Evolutionary conservation across 2,888 invertebrate genomes (phyloP), one percentile per base, ranked within the genome.

Genomic region (Polyommatus iphigenia): DNA sequence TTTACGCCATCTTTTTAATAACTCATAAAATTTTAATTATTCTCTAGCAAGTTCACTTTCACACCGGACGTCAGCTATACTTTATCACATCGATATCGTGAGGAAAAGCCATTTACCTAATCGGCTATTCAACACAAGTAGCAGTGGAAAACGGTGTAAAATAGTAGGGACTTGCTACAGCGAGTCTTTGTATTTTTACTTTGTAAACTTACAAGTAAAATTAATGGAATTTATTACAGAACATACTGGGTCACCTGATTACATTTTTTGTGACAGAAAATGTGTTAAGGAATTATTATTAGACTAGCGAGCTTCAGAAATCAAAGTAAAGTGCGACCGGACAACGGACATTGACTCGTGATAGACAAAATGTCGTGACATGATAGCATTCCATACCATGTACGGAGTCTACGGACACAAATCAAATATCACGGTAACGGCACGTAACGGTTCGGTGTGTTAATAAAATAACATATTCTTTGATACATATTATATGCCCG

Each of bases 71-170:
- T 18, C 67, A 18, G 67, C 29, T 29, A 67, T 67, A 67, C 67
- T 67, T 67, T 18, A 67, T 67, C 67, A 67, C 29, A 15, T 29
- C 29, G 18, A 29, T 67, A 67, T 67, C 67, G 67, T 67, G 67
- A 67, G 67, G 67, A 18, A 67, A 67, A 67, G 18, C 67, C 32
- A 67, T 67, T 67, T 32, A n/a, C n/a, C n/a, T n/a, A 67, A 67
- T 67, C 67, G 67, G 15, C 67, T 67, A 67, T 18, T 67, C 67
- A 67, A 67, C 67, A 67, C 67, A 32, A 29, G 15, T 67, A 15
- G 13, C 29, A 67, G 67, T 67, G 67, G 67, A 32, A 29, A 67
- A 67, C 67, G 29, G 67, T 32, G 50, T 73, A 46, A 76, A 76
- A 72, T 29, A 72, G 46, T 54, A 73, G 73, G 10, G 67, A 41